Conservation (phyloP, 2,888 invertebrate genomes). For the Hemithea aestivaria region DNA sequence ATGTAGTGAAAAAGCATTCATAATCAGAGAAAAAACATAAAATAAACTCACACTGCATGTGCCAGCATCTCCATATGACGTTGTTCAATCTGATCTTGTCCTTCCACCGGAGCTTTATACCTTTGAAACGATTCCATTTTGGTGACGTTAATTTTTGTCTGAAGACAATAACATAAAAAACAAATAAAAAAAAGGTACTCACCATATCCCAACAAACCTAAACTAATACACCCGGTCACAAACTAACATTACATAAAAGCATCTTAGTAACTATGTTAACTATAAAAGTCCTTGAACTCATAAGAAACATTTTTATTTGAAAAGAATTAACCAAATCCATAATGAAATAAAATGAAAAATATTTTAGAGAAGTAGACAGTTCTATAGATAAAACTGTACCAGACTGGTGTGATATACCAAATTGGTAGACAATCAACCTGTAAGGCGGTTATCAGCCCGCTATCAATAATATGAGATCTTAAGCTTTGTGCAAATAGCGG, state of each 20-base stretch:
- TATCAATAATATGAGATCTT: slow-evolving; percentile 67
- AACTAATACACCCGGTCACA: slow-evolving; percentile 50
- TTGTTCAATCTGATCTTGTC: slow-evolving; percentile 99
- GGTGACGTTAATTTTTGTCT: slow-evolving; percentile 99
- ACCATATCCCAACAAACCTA: slow-evolving; percentile 55
- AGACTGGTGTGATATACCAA: slow-evolving; percentile 45
- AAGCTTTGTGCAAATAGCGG: slow-evolving; percentile 70
- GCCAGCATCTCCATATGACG: slow-evolving; percentile 99
- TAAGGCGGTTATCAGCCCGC: slow-evolving; percentile 55
- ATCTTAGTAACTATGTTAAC: slow-evolving; percentile 49
- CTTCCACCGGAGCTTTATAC: slow-evolving; percentile 97
- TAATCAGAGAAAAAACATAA: neutral
- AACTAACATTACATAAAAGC: slow-evolving; percentile 47
- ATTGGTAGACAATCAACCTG: slow-evolving; percentile 49
- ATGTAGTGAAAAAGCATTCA: too few species aligned
- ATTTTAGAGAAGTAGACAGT: slow-evolving; percentile 44
- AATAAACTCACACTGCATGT: slow-evolving; percentile 96
- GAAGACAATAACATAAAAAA: slow-evolving; percentile 59
- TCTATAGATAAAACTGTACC: slow-evolving; percentile 48
- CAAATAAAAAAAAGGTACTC: slow-evolving; percentile 37
- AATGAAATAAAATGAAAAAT: slow-evolving; percentile 41
- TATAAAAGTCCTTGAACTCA: slow-evolving; percentile 56
- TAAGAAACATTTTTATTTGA: slow-evolving; percentile 59
- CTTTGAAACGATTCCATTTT: slow-evolving; percentile 99
- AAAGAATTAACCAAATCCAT: slow-evolving; percentile 56